Percentiles rank a stretch among this genome's conserved stretches.
Conservation (phyloP, 2,888 invertebrate species). For the Pheosia gnoma region DNA sequence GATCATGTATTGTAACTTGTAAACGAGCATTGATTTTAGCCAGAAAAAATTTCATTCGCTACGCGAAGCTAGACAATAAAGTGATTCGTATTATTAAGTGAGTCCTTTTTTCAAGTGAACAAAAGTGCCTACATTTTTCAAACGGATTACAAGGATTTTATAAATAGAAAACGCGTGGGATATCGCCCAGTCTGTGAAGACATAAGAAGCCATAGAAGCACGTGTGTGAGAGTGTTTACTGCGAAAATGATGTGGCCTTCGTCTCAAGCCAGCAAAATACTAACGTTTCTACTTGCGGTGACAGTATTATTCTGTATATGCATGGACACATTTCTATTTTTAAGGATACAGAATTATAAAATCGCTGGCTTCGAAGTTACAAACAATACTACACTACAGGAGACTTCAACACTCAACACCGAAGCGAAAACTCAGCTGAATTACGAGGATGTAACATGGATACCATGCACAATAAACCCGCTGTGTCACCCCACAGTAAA, state of each 20-base stretch:
- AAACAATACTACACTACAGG: conserved; percentile 41
- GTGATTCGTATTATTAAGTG: conserved; percentile 13
- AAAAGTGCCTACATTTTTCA: conserved; percentile 4
- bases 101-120: conserved; percentile 14
- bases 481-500: conserved; percentile 93
- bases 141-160: conserved; percentile 17
- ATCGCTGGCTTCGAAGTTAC: conserved; percentile 73
- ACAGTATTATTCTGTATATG: conserved; percentile 86
- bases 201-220: conserved; percentile 20
- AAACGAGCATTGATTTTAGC: conserved; percentile 37
- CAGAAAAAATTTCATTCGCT: conserved; percentile 25
- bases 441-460: conserved; percentile 84
- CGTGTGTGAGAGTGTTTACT: conserved; percentile 9
- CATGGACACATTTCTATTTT: conserved; percentile 89
- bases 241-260: conserved; percentile 88
- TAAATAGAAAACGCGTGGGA: conserved; percentile 27
- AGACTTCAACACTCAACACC: conserved; percentile 56
- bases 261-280: conserved; percentile 88
- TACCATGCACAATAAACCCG: conserved; percentile 89
- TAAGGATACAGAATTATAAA: conserved; percentile 88
- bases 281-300: conserved; percentile 83
- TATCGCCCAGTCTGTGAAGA: conserved; percentile 11
- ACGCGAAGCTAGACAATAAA: conserved; percentile 24
- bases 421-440: conserved; percentile 37
- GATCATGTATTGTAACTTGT: too few species aligned